Evolutionary conservation across 2,797 vertebrate genomes (phyloP).

Genomic region (Adrianichthys oophorus): DNA sequence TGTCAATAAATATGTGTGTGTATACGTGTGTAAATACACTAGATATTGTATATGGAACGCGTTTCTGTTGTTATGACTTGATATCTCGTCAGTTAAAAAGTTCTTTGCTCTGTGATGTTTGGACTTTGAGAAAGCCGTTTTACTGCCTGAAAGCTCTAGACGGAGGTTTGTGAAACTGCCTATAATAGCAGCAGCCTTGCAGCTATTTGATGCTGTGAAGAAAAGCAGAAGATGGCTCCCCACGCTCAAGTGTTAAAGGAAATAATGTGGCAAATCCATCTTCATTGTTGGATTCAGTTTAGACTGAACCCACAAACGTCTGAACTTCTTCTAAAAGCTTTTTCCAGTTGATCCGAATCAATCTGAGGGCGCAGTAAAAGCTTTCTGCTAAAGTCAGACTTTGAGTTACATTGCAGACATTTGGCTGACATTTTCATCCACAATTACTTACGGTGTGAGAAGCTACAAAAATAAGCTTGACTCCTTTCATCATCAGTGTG

Average conservation of each 20-base stretch:
- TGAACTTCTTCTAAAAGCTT: conserved; percentile 10
- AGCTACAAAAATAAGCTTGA: background rate
- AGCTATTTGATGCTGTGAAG: conserved; percentile 2
- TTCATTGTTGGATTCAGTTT: conserved; percentile 14
- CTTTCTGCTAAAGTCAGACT: conserved; percentile 4
- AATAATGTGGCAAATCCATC: conserved; percentile 8
- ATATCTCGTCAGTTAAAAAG: no score
- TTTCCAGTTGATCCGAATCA: conserved; percentile 1
- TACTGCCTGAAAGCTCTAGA: no score
- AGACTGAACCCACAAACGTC: conserved; percentile 14
- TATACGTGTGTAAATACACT: no score
- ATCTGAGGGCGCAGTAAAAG: conserved; percentile 6
- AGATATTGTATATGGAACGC: no score
- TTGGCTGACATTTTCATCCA: conserved; percentile 4
- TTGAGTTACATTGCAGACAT: background rate
- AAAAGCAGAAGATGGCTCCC: conserved; percentile 12
- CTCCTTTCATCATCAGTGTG: background rate
- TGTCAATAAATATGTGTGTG: no score
- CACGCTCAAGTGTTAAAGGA: conserved; percentile 8
- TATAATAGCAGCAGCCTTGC: background rate
- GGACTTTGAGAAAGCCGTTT: no score
- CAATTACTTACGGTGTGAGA: background rate
- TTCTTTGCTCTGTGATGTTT: no score
- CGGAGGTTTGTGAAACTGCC: background rate
- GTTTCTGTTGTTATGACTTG: no score